Percentiles rank a stretch among this genome's conserved stretches.
Conservation (phyloP, 2,113 vertebrate genomes). For the Eulemur rufifrons region DNA sequence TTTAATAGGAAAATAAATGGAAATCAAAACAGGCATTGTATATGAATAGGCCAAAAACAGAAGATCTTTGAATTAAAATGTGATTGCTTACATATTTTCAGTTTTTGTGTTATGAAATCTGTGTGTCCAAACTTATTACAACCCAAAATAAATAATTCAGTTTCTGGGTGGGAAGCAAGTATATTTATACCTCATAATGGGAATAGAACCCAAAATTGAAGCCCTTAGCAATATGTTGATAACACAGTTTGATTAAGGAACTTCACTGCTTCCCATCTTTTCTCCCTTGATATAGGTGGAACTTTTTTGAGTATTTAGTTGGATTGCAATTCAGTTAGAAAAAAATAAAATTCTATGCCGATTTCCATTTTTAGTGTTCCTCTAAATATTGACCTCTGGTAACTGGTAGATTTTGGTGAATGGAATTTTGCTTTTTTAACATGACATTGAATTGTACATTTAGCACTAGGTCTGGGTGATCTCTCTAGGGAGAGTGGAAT, state of each 20-base stretch:
- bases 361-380: not conserved
- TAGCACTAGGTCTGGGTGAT: slow-evolving; percentile 67
- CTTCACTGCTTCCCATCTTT: not conserved
- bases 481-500: slow-evolving; percentile 73
- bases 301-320: slow-evolving; percentile 40
- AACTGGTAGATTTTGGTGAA: slow-evolving; percentile 51
- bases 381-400: slow-evolving; percentile 49
- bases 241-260: slow-evolving; percentile 21
- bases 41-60: not conserved
- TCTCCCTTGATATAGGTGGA: not conserved
- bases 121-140: not conserved
- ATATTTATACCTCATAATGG: not conserved
- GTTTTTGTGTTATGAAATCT: slow-evolving; percentile 46
- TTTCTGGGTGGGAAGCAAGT: slow-evolving; percentile 32
- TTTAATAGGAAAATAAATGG: slow-evolving; percentile 44
- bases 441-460: slow-evolving; percentile 72
- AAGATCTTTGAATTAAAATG: slow-evolving; percentile 39
- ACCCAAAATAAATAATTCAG: slow-evolving; percentile 37
- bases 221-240: not conserved
- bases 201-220: slow-evolving; percentile 24
- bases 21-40: slow-evolving; percentile 31
- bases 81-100: not conserved
- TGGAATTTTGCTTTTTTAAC: slow-evolving; percentile 67
- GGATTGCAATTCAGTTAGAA: not conserved
- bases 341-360: slow-evolving; percentile 11